Percentiles rank a stretch among this genome's conserved stretches.
phyloP scores from a whole-genome alignment of 2,113 vertebrate species.

The Dicrurus megarhynchus region DNA sequence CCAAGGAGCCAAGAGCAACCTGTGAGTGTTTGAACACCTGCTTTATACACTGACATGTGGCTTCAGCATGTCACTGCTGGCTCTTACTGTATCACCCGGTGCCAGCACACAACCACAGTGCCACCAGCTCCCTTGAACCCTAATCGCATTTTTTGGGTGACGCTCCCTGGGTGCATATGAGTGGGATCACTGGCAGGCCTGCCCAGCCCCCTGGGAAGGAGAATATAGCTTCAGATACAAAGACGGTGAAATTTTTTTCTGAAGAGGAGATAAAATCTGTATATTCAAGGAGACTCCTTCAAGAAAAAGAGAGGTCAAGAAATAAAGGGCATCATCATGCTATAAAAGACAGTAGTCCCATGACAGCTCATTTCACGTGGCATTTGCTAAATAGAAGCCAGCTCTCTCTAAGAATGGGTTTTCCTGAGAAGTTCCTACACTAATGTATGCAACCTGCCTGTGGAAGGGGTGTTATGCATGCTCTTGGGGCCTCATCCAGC shows the following conservation, averaged over 20 bases:
- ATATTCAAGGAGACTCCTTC: not conserved
- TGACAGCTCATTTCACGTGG: not conserved
- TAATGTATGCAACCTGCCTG: not conserved
- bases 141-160: not conserved
- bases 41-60: not conserved
- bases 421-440: constrained; percentile 8
- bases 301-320: not conserved
- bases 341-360: not conserved
- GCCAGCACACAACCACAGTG: not conserved
- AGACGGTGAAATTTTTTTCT: not conserved
- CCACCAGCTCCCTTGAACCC: not conserved
- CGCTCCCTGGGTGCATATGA: not conserved
- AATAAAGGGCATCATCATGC: not conserved
- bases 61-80: not conserved
- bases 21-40: not conserved
- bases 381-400: not conserved
- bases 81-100: accelerated
- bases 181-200: not conserved
- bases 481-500: not conserved
- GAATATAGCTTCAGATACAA: not conserved
- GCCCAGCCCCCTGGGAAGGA: not conserved
- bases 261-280: not conserved
- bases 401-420: not conserved
- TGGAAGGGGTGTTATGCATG: not conserved
- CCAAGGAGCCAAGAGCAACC: not conserved